Base-by-base conservation (phyloP, 2,888 invertebrate species). In the Ctenicera cuprea region DNA sequence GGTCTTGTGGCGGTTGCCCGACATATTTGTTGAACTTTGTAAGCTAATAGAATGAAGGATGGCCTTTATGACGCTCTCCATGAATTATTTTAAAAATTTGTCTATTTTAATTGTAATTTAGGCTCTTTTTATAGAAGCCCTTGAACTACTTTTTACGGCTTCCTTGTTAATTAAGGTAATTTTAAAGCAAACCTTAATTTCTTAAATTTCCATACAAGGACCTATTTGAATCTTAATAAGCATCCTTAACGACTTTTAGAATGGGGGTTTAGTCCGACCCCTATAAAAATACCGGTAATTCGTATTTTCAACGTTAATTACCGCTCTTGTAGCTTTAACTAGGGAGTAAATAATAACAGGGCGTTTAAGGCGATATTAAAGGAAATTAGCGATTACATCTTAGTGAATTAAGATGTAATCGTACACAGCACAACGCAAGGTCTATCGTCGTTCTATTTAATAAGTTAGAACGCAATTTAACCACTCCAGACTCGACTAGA, bases 321-420 rank as follows among this genome's bases (percentile, higher is more conserved):
- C 65, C n/a, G 26, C 33, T n/a, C 43, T 45, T 33, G 22, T 48
- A 16, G 30, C 64, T 30, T 38, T 48, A 64, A 64, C 48, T 33
- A n/a, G 64, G 26, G 64, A 62, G 64, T 48, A 64, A 64, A 64
- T 64, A 64, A 64, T 64, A 64, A 45, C 62, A 62, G 18, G n/a
- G 45, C 41, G 30, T 43, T 62, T 64, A 64, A 20, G 18, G 43
- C 8, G 64, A 33, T 48, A 48, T 64, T 64, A 45, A 37, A 52
- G 65, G 52, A 66, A 64, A 66, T 66, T 54, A 54, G 38, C 48
- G 65, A 66, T 66, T 66, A 54, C 45, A 66, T 54, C 52, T 66
- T 41, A 30, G 38, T 33, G 52, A 33, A 66, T 66, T 52, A 66
- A 54, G 65, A 54, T 54, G 65, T 54, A 54, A 66, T 66, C 65